Evolutionary conservation across 2,888 invertebrate species (phyloP), one percentile per base, ranked within the genome.

Genomic region (Neuroscelio doddi): DNA sequence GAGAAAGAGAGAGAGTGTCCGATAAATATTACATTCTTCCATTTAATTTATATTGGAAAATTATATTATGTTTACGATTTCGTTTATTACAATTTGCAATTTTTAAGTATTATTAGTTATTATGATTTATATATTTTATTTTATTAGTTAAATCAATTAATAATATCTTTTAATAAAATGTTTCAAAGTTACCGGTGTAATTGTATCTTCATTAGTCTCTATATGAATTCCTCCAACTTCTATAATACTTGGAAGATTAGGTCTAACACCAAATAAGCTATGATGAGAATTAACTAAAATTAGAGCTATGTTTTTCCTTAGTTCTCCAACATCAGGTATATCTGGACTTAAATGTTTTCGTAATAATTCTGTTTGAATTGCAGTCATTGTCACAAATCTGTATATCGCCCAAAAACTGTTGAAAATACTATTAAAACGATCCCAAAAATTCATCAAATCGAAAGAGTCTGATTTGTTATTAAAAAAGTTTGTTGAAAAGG

Each of bases 151-250:
- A n/a, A n/a, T n/a, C n/a, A n/a, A n/a, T n/a, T n/a, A n/a, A n/a
- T n/a, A n/a, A n/a, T n/a, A n/a, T n/a, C n/a, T n/a, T n/a, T n/a
- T n/a, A n/a, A n/a, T n/a, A n/a, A n/a, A n/a, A n/a, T n/a, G n/a
- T n/a, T n/a, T n/a, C n/a, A n/a, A n/a, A n/a, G n/a, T n/a, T n/a
- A n/a, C n/a, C n/a, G n/a, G n/a, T n/a, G n/a, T n/a, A n/a, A 21
- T 3, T 21, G 21, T 21, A 5, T 21, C 21, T n/a, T n/a, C n/a
- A n/a, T n/a, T n/a, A n/a, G n/a, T 78, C 46, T 85, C 83, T 30
- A 88, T 83, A 61, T 88, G 88, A 49, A 88, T 75, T 29, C 88
- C 88, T 12, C 86, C 88, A 7, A 88, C 85, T 34, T 87, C 85
- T 3, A 89, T 78, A 63, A 88, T 79, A 5, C 81, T 82, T 0